Conservation (phyloP, 2,113 vertebrate genomes). For the Chrysemys picta region DNA sequence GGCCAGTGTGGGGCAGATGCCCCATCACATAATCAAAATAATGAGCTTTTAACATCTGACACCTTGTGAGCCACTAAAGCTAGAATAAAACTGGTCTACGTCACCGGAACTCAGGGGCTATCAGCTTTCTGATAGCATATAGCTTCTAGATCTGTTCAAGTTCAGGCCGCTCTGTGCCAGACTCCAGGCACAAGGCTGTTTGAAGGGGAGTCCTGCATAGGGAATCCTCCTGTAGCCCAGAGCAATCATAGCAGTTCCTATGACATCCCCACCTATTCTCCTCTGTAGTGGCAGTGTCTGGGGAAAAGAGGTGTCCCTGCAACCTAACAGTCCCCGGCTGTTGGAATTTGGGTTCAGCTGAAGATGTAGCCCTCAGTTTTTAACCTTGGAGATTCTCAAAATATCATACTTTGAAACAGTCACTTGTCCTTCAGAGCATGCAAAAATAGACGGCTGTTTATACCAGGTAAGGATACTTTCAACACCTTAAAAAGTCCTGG, state of each 20-base stretch:
- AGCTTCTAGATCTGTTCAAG: neutral
- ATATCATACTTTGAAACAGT: neutral
- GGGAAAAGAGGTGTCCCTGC: neutral
- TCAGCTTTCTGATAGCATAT: neutral
- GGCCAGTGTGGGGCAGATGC: too few species aligned
- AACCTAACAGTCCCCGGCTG: neutral
- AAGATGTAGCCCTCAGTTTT: neutral
- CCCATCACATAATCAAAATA: neutral
- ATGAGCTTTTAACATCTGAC: neutral
- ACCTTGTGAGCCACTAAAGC: neutral
- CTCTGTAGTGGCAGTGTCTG: neutral
- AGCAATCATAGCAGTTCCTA: neutral
- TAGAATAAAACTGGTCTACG: neutral
- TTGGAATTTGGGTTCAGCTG: neutral
- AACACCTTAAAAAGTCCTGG: neutral
- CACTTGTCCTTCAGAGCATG: neutral
- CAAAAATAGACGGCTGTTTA: neutral
- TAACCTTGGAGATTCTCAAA: neutral
- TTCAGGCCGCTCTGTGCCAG: neutral
- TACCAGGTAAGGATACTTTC: neutral
- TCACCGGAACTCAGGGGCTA: neutral
- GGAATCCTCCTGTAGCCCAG: neutral
- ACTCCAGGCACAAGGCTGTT: neutral
- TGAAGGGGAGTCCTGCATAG: neutral
- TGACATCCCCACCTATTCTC: neutral